These are phyloP conservation scores for Coecobrya sp. DNA, from an alignment of 2,888 invertebrate species.

Conservation along the genomic window DNA sequence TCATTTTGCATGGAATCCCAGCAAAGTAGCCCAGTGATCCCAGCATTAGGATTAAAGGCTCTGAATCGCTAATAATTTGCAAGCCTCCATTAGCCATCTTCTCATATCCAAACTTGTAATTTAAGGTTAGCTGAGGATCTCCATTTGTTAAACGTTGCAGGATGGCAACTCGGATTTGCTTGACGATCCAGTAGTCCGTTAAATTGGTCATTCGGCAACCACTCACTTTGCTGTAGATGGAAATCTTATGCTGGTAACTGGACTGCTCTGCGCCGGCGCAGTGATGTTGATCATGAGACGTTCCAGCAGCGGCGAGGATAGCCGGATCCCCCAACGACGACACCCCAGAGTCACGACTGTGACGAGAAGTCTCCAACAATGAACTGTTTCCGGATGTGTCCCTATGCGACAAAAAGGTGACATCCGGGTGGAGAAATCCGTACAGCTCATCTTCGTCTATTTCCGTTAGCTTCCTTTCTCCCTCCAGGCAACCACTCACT, in stretches of 20 bases:
- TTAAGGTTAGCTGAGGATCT: conserved; percentile 58
- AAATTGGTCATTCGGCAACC: conserved; percentile 83
- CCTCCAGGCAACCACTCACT: conserved; percentile 74
- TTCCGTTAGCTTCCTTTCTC: conserved; percentile 28
- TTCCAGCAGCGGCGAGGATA: neutral
- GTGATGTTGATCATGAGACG: conserved; percentile 40
- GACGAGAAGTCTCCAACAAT: conserved; percentile 43
- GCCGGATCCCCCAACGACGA: conserved; percentile 27
- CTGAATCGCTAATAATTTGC: conserved; percentile 80
- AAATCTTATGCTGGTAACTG: conserved; percentile 77
- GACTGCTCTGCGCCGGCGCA: no score
- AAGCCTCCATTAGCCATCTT: conserved; percentile 83
- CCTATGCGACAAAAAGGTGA: neutral
- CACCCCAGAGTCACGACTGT: conserved; percentile 69
- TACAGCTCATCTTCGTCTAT: conserved; percentile 34
- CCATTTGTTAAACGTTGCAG: conserved; percentile 77
- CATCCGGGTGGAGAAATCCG: neutral
- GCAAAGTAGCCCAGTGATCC: conserved; percentile 78
- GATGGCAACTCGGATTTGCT: conserved; percentile 80
- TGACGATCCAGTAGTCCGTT: conserved; percentile 81
- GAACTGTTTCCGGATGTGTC: conserved; percentile 14
- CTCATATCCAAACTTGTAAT: conserved; percentile 83
- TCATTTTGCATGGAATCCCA: conserved; percentile 81
- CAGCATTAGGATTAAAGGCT: conserved; percentile 73
- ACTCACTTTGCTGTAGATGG: conserved; percentile 83